Percentiles rank a stretch among this genome's conserved stretches.
These are phyloP conservation scores for Cydia fagiglandana DNA, from an alignment of 1,140 invertebrate genomes.

Conservation along the genomic window DNA sequence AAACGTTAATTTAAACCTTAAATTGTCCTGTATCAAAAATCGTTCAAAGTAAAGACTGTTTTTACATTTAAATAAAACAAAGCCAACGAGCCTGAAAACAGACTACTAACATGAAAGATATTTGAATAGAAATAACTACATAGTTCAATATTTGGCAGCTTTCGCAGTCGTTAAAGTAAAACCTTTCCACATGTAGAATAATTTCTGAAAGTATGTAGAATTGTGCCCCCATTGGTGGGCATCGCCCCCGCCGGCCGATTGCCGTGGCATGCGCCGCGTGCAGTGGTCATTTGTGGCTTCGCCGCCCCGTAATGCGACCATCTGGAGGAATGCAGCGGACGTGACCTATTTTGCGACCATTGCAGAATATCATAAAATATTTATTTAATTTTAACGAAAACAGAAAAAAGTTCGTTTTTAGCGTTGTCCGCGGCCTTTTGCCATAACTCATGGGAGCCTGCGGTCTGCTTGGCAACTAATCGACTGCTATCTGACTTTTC, in stretches of 20 bases:
- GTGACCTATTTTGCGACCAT: constrained; percentile 5
- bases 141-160: neutral
- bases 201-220: neutral
- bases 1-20: too few species aligned
- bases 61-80: too few species aligned
- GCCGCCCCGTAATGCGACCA: neutral
- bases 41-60: too few species aligned
- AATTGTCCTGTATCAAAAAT: too few species aligned
- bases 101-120: too few species aligned
- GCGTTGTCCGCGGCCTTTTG: too few species aligned
- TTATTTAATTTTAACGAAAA: neutral
- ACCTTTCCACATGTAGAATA: neutral
- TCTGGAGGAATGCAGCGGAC: constrained; percentile 1
- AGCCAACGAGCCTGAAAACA: too few species aligned
- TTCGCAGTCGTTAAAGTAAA: neutral
- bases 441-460: too few species aligned
- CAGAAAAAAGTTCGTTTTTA: neutral
- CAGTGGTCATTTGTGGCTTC: constrained; percentile 14
- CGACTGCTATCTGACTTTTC: too few species aligned
- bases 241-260: neutral
- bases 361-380: neutral
- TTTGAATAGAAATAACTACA: too few species aligned
- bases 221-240: neutral
- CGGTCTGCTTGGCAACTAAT: too few species aligned
- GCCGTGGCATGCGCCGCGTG: constrained; percentile 3